Percentiles rank a stretch among this genome's conserved stretches.
These are phyloP conservation scores for Spea bombifrons DNA, from an alignment of 2,113 vertebrate genomes.

Conservation along the genomic window DNA sequence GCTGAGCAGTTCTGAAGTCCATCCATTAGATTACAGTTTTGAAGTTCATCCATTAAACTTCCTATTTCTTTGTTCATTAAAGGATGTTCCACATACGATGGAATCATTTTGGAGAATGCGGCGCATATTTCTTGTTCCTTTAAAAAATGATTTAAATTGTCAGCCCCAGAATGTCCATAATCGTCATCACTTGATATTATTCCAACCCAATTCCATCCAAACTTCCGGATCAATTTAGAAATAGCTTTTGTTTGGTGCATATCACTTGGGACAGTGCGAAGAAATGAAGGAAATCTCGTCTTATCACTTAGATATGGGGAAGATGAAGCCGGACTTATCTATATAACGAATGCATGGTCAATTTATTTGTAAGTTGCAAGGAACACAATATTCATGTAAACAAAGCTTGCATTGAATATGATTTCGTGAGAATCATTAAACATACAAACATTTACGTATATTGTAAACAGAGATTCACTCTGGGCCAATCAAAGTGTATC, in stretches of 20 bases:
- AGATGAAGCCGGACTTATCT: constrained; percentile 63
- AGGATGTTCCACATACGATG: constrained; percentile 48
- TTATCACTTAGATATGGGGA: constrained; percentile 59
- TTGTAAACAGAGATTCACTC: too few relatives aligned
- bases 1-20: constrained; percentile 52
- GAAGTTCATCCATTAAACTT: constrained; percentile 50
- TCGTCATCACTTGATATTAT: constrained; percentile 63
- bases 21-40: constrained; percentile 37
- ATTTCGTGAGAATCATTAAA: too few relatives aligned
- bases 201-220: constrained; percentile 64
- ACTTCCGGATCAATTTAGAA: constrained; percentile 54
- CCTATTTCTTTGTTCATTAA: constrained; percentile 18
- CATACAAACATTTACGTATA: too few relatives aligned
- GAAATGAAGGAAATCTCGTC: constrained; percentile 54
- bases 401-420: too few relatives aligned
- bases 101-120: constrained; percentile 55
- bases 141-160: constrained; percentile 55
- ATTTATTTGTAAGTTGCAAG: neutral
- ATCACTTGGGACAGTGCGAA: constrained; percentile 67
- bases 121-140: constrained; percentile 52
- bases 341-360: neutral
- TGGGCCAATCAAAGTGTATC: too few relatives aligned
- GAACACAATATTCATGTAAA: neutral
- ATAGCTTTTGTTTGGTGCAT: constrained; percentile 61
- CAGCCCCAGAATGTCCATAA: constrained; percentile 61